Base-by-base conservation (phyloP, 2,113 vertebrate genomes). In the Thryonomys swinderianus region DNA sequence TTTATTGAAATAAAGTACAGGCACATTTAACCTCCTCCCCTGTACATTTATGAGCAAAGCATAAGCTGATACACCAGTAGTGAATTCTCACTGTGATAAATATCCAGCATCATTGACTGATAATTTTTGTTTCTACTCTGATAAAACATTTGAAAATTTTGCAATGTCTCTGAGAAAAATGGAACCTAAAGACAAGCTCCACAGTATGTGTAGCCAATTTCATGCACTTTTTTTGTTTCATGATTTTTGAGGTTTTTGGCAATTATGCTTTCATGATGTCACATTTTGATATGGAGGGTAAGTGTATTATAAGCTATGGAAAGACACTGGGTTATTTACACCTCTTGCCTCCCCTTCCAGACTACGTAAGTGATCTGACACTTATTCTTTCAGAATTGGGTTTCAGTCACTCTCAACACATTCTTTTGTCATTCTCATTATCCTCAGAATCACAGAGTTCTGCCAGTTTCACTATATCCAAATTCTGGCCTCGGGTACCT, bases 341-440 rank as follows among this genome's bases (percentile, higher is more conserved):
- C 7, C 17, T 81, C 59, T 78, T 2, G 2, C 14, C 27, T 92
- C 27, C 20, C 37, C 32, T 2, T 30, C 48, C 4, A 45, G 12
- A 34, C 37, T 61, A 14, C 2, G 2, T 7, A 78, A 53, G 20
- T 62, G 55, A 83, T 74, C 74, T 55, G 90, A 82, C 11, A 88
- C 23, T 84, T 73, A 76, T 51, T 79, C 88, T 71, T 95, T 89
- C 25, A 79, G 67, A 78, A 91, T 88, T 92, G 95, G 69, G 37
- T 69, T 85, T 96, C 30, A 85, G 37, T 90, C 79, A 40, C 64
- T 83, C 51, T 84, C n/a, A 69, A 85, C 23, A 88, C 40, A 88
- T 83, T 85, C 55, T 67, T 94, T 61, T 67, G 30, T 85, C 61
- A 59, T 25, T 89, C n/a, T 74, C 48, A 27, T 55, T 86, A 92